These are phyloP conservation scores for Drosophila atripex DNA, from an alignment of 2,888 invertebrate genomes.

Conservation along the genomic window DNA sequence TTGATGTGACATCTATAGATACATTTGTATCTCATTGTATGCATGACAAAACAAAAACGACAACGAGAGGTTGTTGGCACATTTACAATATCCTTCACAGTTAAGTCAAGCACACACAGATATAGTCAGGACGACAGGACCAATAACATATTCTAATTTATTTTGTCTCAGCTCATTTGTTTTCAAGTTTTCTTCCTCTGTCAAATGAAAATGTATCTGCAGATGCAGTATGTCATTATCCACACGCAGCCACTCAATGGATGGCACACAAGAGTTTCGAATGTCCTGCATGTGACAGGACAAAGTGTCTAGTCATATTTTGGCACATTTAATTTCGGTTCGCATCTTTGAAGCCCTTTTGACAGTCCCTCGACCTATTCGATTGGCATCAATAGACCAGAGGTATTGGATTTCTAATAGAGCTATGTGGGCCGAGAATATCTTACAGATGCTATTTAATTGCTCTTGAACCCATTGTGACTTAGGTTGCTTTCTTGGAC, in stretches of 20 bases:
- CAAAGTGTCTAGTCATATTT: constrained; percentile 65
- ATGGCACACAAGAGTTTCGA: neutral
- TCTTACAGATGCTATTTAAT: too few relatives aligned
- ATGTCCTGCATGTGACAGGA: constrained; percentile 58
- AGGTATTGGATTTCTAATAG: neutral
- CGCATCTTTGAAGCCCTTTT: constrained; percentile 27
- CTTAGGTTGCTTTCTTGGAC: neutral
- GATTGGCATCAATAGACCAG: neutral
- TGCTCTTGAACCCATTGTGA: neutral
- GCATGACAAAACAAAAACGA: constrained; percentile 4
- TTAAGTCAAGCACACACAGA: constrained; percentile 54
- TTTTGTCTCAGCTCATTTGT: constrained; percentile 67
- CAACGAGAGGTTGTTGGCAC: constrained; percentile 54
- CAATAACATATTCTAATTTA: constrained; percentile 49
- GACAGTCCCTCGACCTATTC: neutral
- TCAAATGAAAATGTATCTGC: constrained; percentile 56
- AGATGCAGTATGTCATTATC: constrained; percentile 72
- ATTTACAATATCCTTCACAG: constrained; percentile 62
- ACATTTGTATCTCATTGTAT: constrained; percentile 59
- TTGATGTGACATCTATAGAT: constrained; percentile 63
- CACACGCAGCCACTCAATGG: constrained; percentile 33
- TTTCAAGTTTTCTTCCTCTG: constrained; percentile 58
- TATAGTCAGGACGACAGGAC: constrained; percentile 28
- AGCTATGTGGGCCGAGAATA: too few relatives aligned
- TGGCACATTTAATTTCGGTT: constrained; percentile 62